Percentiles rank a stretch among this genome's conserved stretches.
phyloP scores from a whole-genome alignment of 1,140 invertebrate genomes.

The Thrips palmi region DNA sequence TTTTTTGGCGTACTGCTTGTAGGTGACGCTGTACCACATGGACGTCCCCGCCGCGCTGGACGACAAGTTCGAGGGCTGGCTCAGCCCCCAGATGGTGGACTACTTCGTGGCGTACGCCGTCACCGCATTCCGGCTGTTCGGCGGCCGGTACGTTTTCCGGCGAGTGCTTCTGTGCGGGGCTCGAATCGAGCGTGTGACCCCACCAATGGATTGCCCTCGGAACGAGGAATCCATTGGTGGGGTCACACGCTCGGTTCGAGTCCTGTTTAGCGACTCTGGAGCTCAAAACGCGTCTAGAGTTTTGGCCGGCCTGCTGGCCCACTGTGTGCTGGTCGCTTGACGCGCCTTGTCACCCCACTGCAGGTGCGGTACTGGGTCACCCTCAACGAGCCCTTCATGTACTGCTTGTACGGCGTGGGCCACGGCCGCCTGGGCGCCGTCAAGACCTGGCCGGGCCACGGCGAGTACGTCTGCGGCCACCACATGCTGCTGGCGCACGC shows the following conservation, averaged over 20 bases:
- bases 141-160: no score
- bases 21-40: conserved; percentile 32
- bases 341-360: conserved; percentile 1
- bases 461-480: conserved; percentile 24
- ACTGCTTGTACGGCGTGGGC: conserved; percentile 22
- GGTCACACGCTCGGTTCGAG: no score
- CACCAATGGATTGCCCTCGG: no score
- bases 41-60: conserved; percentile 30
- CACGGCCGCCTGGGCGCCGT: conserved; percentile 17
- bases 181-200: no score
- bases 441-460: conserved; percentile 16
- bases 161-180: no score
- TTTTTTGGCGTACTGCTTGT: no score
- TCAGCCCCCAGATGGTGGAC: conserved; percentile 32
- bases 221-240: no score
- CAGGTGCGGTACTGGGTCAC: conserved; percentile 30
- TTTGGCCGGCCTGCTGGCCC: no score
- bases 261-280: no score
- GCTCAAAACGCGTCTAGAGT: no score
- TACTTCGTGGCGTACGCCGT: conserved; percentile 32
- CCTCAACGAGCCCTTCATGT: conserved; percentile 27
- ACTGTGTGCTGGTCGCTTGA: no score
- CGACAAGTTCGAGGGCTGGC: conserved; percentile 40
- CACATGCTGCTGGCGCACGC: conserved; percentile 25
- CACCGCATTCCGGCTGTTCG: conserved; percentile 29